Evolutionary conservation across 2,797 vertebrate genomes (phyloP), one percentile per base, ranked within the genome.

Genomic region (Nannoperca australis): DNA sequence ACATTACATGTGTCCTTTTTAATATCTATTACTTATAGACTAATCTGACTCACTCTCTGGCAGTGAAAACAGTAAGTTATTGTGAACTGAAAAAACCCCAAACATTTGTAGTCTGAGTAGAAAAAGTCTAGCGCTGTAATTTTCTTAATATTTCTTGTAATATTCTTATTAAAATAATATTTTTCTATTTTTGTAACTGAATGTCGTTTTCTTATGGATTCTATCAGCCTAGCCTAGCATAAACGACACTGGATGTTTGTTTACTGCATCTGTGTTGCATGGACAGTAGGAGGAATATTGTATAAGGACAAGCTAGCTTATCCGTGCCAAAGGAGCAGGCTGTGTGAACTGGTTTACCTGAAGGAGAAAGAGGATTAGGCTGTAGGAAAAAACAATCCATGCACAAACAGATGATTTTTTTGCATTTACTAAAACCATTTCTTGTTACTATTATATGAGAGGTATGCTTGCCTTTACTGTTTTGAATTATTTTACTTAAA

Each of bases 321-420:
- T 89, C 85, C 18, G 6, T 69, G 63, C 18, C 1, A 27, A 73
- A 75, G 60, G 73, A 84, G 38, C 49, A 54, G 68, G 50, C n/a
- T 53, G 68, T 80, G 74, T 80, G 61, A 15, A 38, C 27, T 40
- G 24, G 54, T 54, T 18, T 11, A 56, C 71, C 24, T 78, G 81
- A 89, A 85, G 83, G 71, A 86, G 75, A 86, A 85, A 87, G 47
- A 50, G 83, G 88, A 92, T 92, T 91, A 92, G 38, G 32, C 44
- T 8, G 18, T 1, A 70, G 30, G 47, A 1, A 30, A 72, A 50
- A 76, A 68, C 7, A 36, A 30, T 24, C 17, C 40, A 7, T 4
- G 54, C 34, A 20, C 51, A 58, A 58, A 69, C 24, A 74, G 40
- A 69, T 1, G 0, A 5, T 30, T 69, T n/a, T 71, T 60, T 14